A percentile compares a stretch with the other conserved stretches of the same genome.
These are phyloP conservation scores for Nebria brevicollis DNA, from an alignment of 2,888 invertebrate species.

Conservation along the genomic window DNA sequence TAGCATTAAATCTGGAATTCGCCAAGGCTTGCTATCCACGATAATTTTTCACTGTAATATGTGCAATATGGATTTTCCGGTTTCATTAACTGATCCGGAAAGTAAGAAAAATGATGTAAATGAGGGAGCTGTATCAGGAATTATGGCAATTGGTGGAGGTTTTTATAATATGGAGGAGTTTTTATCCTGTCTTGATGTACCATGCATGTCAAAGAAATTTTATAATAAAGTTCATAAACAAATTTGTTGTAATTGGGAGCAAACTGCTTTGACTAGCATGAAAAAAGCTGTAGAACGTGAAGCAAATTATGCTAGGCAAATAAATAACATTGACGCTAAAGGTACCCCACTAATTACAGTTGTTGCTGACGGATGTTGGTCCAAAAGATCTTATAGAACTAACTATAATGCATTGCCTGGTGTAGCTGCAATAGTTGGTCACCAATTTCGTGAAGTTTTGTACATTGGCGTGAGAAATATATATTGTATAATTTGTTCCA, in stretches of 20 bases:
- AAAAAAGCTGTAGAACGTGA: not conserved
- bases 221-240: not conserved
- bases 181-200: conserved; percentile 22
- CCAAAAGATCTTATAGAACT: conserved; percentile 4
- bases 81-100: too few relatives aligned
- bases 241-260: conserved; percentile 11
- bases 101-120: too few relatives aligned
- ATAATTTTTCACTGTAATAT: too few relatives aligned
- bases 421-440: conserved; percentile 7
- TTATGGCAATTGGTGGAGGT: conserved; percentile 26
- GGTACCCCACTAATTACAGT: not conserved
- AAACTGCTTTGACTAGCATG: conserved; percentile 16
- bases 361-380: not conserved
- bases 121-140: conserved; percentile 29
- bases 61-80: too few relatives aligned
- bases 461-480: conserved; percentile 18
- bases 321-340: not conserved
- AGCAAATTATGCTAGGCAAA: not conserved
- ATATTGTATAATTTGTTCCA: conserved; percentile 19
- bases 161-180: conserved; percentile 23
- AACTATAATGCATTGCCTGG: not conserved
- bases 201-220: conserved; percentile 17
- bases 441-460: conserved; percentile 5
- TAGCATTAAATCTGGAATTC: too few relatives aligned
- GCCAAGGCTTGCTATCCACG: too few relatives aligned